These are phyloP conservation scores for Euclidia mi DNA, from an alignment of 2,888 invertebrate species.

Conservation along the genomic window DNA sequence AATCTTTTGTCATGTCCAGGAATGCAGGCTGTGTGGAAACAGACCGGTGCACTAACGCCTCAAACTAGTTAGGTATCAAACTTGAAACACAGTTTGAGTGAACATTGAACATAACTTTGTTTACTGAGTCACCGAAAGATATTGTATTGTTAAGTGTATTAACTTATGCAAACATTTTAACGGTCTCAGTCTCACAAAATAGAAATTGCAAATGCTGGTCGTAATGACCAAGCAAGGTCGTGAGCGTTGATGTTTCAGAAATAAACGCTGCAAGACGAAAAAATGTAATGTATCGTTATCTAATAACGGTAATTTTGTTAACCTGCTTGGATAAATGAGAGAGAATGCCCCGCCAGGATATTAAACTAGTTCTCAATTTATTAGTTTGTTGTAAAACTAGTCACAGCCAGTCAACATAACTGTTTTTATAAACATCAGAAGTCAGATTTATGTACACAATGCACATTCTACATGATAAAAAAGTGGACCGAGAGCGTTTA, in stretches of 20 bases:
- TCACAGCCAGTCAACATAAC: conserved; percentile 23
- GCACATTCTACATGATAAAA: conserved; percentile 9
- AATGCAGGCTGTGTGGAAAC: conserved; percentile 47
- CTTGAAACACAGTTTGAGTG: conserved; percentile 27
- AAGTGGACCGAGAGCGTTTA: conserved; percentile 10
- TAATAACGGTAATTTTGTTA: conserved; percentile 31
- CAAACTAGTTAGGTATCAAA: conserved; percentile 48
- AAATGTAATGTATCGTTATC: conserved; percentile 2
- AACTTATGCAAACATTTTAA: not conserved
- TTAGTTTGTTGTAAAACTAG: conserved; percentile 30
- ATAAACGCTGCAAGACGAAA: too few species aligned
- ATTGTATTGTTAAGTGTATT: conserved; percentile 20
- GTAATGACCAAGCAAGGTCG: too few species aligned
- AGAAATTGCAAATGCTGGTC: too few species aligned
- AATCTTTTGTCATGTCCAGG: conserved; percentile 49
- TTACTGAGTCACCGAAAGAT: conserved; percentile 27
- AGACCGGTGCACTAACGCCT: conserved; percentile 35
- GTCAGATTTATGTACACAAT: conserved; percentile 7
- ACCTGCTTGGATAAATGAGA: conserved; percentile 18
- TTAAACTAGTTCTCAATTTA: conserved; percentile 32
- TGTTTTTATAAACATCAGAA: conserved; percentile 19
- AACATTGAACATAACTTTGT: conserved; percentile 37
- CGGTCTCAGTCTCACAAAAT: too few species aligned
- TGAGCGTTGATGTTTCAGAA: too few species aligned
- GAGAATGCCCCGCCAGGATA: conserved; percentile 31